Evolutionary conservation across 2,888 invertebrate species (phyloP), one percentile per base, ranked within the genome.

Genomic region (Calliscelio sp.): DNA sequence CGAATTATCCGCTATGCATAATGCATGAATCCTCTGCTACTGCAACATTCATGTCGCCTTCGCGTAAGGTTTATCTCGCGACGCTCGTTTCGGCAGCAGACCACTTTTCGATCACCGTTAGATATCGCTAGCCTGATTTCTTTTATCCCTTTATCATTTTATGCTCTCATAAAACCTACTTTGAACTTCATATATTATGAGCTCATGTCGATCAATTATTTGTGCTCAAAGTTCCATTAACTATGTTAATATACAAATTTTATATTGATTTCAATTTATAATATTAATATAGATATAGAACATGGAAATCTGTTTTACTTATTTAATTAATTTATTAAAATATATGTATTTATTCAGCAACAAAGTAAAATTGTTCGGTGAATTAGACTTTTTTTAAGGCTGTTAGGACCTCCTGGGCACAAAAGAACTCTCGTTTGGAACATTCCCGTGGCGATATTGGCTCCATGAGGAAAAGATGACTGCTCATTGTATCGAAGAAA

Each of bases 1-100:
- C 87, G 89, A 89, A 90, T 90, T 89, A 89, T 87, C 87, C 85
- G 49, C 65, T 86, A 88, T 89, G 88, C 86, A 89, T 90, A 86
- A 89, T 89, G 84, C 86, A 90, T 86, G 84, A 82, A 49, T 74
- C 59, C 81, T 74, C 61, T 68, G 73, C 87, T 87, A 81, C 85
- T 88, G 86, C 86, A 89, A 88, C 87, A 87, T 88, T 88, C 88
- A 87, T 88, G 86, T 63, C 68, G 61, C 63, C 73, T 53, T 44
- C 55, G 44, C 63, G 53, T 70, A 81, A n/a, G 71, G 81, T 75
- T 86, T 79, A 86, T 84, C 74, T 79, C 25, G 53, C 22, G 51
- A 32, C 46, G 20, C 46, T 65, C 79, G 46, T 80, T 81, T 85
- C 46, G 68, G 59, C 53, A 41, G 74, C 16, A n/a, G n/a, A 22